Evolutionary conservation across 2,797 vertebrate genomes (phyloP), one percentile per base, ranked within the genome.

Genomic region (Pseudochirops corinnae): DNA sequence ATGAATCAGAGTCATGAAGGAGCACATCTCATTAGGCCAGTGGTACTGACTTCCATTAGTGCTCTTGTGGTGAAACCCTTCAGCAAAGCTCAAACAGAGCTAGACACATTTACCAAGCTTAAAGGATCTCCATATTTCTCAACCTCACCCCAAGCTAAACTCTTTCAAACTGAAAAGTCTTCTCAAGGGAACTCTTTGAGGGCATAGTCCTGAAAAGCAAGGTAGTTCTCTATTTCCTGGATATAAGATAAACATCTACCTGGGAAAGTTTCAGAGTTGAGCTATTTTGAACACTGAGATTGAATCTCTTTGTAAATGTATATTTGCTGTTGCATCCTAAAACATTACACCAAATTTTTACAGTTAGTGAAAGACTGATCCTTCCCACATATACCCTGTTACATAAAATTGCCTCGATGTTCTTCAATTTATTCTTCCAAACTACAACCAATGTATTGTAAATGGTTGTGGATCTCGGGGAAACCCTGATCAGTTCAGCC

Each of bases 1-100:
- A 74, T 96, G 98, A 98, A 98, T 98, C 98, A 97, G 98, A 98
- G 97, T 98, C 98, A 93, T 96, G 97, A 98, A 95, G 97, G 94
- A 97, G 93, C 97, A 96, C 97, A 96, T 98, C 98, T 97, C 96
- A 95, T 96, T 95, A 98, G 97, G 98, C 95, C 56, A 9, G n/a
- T 93, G 96, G 97, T 62, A 96, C 97, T 97, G 97, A 96, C 96
- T 97, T 97, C 97, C 95, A 98, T 98, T 96, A 97, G 96, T 90
- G 95, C 93, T 94, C 95, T 46, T 92, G 93, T 58, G 96, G 96
- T 93, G 97, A 97, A 97, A 95, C 94, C 94, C 94, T 94, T 96
- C 94, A 67, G 58, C 24, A 92, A 96, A 82, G 6, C 95, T 95
- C 95, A 82, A 1, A 1, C 92, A 62, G 67, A n/a, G 96, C 4